Evolutionary conservation across 2,113 vertebrate species (phyloP).

Genomic region (Picathartes gymnocephalus): DNA sequence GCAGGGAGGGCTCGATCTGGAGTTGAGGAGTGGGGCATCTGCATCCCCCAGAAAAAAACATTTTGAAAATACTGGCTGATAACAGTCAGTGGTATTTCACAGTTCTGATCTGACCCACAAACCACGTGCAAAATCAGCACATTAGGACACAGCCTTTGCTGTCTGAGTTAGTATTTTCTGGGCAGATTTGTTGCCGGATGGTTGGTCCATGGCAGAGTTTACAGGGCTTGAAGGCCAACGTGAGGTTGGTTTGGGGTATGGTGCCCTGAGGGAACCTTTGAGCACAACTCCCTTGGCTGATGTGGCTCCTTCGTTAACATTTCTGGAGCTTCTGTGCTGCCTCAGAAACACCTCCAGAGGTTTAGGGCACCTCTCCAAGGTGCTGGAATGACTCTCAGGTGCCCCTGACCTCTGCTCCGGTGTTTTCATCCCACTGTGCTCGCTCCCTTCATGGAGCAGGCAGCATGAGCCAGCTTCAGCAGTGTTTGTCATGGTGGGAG

Average conservation of each 20-base stretch:
- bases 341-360: neutral
- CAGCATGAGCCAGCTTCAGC: neutral
- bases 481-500: neutral
- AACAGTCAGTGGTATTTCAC: neutral
- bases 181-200: neutral
- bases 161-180: neutral
- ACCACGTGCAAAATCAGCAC: neutral
- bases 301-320: rapidly evolving
- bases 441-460: neutral
- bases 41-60: neutral
- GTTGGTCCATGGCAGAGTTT: neutral
- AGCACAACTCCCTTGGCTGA: neutral
- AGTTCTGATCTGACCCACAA: neutral
- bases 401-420: neutral
- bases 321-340: neutral
- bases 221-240: neutral
- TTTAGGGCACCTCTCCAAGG: neutral
- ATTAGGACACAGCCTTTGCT: neutral
- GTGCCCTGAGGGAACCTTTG: neutral
- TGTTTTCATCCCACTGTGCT: neutral
- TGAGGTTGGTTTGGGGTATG: neutral
- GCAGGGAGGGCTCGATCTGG: neutral
- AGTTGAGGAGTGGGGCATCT: neutral
- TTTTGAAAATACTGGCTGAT: neutral
- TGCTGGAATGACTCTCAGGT: neutral